These are phyloP conservation scores for Abscondita cerata DNA, from an alignment of 2,888 invertebrate species.

Conservation along the genomic window DNA sequence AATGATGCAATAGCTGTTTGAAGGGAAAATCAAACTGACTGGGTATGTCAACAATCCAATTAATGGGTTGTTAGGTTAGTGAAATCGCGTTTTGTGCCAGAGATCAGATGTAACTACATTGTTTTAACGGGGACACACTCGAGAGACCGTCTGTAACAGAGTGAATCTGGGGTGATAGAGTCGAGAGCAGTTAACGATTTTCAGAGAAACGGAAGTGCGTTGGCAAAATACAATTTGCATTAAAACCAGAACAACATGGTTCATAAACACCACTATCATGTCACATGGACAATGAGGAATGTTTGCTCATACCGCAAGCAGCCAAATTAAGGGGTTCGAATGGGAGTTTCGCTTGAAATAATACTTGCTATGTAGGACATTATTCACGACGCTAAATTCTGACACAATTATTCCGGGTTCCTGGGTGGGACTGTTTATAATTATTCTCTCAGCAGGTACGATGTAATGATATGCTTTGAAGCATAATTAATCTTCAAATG, in stretches of 20 bases:
- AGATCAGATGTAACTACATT: conserved; percentile 34
- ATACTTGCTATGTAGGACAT: conserved; percentile 23
- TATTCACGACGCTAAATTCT: conserved; percentile 21
- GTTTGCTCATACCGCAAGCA: conserved; percentile 33
- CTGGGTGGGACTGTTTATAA: conserved; percentile 22
- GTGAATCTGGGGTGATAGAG: conserved; percentile 23
- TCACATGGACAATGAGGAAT: conserved; percentile 37
- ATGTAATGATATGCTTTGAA: conserved; percentile 14
- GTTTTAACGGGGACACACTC: conserved; percentile 35
- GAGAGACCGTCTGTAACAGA: conserved; percentile 27
- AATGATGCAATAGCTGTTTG: background rate
- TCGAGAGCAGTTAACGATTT: conserved; percentile 29
- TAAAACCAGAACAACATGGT: conserved; percentile 33
- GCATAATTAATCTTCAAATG: conserved; percentile 23
- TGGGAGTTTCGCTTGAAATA: conserved; percentile 22
- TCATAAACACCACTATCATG: conserved; percentile 31
- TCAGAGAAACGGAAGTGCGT: conserved; percentile 27
- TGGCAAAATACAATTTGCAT: conserved; percentile 33
- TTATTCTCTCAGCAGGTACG: conserved; percentile 17
- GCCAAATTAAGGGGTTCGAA: conserved; percentile 25
- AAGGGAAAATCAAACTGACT: conserved; percentile 20
- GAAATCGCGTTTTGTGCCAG: conserved; percentile 37
- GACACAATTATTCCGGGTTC: conserved; percentile 17
- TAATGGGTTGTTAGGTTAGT: conserved; percentile 49
- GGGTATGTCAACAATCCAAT: conserved; percentile 52